A percentile compares a stretch with the other conserved stretches of the same genome.
Conservation (phyloP, 2,888 invertebrate species). For the Apodemia zela region DNA sequence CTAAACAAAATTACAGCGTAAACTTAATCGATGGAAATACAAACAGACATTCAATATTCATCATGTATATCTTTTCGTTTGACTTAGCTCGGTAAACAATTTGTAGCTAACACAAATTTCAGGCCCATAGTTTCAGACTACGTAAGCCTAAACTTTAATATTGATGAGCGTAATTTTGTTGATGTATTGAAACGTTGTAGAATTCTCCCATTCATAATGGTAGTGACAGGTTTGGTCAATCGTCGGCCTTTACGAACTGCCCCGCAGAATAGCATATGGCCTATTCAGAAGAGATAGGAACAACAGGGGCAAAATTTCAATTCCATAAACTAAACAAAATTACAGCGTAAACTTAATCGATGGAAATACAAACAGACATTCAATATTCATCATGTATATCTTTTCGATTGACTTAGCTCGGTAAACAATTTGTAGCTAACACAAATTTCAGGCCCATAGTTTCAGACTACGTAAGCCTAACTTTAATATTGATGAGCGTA, state of each 20-base stretch:
- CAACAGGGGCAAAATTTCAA: not conserved
- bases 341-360: conserved; percentile 6
- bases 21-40: conserved; percentile 20
- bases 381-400: conserved; percentile 22
- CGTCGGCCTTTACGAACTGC: not conserved
- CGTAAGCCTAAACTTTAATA: conserved; percentile 3
- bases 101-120: conserved; percentile 6
- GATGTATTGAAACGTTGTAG: no score
- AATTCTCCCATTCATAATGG: no score
- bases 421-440: not conserved
- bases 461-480: not conserved
- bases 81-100: not conserved
- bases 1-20: not conserved
- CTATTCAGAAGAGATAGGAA: not conserved
- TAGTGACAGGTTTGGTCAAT: not conserved
- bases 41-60: conserved; percentile 24
- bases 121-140: not conserved
- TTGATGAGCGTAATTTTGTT: conserved; percentile 3
- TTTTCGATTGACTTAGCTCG: conserved; percentile 14
- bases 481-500: conserved; percentile 5
- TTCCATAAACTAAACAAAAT: not conserved
- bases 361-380: conserved; percentile 21
- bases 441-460: conserved; percentile 2
- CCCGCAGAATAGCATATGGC: not conserved
- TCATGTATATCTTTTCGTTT: conserved; percentile 17